Base-by-base conservation (phyloP, 1,140 invertebrate species). In the Apis dorsata region DNA sequence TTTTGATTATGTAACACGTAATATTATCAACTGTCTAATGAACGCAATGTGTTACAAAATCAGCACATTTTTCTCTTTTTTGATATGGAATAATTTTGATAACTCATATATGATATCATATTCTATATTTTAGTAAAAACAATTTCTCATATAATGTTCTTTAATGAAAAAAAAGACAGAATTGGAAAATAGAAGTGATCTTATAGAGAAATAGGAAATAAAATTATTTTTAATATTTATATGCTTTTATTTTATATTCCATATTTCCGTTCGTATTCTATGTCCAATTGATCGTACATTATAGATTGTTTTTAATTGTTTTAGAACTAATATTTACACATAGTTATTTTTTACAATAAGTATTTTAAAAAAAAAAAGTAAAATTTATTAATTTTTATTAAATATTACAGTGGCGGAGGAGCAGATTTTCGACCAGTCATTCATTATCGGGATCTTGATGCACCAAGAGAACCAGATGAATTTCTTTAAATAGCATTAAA, bases 381-480 rank as follows among this genome's bases (percentile, higher is more conserved):
- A 21, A 17, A 63, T 13, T 12, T 19, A 81, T 79, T 86, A 90
- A 87, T 85, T 83, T 60, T 70, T 84, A 68, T 81, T 74, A 49
- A 85, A 89, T 86, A 85, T 93, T 93, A 90, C 95, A 96, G 96
- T 92, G 95, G 96, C 93, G 95, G 95, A 91, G 96, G 95, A 90
- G 95, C 95, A 89, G 97, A 98, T 91, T 97, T 96, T 94, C 96
- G 97, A 92, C 97, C 97, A 88, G 96, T 98, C 88, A 97, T 98
- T 91, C 97, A 98, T 94, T 98, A 98, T 94, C 95, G 97, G 92
- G 98, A 98, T 94, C 95, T 98, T 94, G 98, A 98, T 94, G 97
- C 97, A 75, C 98, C 98, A 75, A 95, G 97, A 93, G 97, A 98
- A 94, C 97, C 97, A 84, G 97, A 97, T 91, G 97, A 97, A 93